Evolutionary conservation across 2,113 vertebrate species (phyloP).

Genomic region (Fregetta grallaria): DNA sequence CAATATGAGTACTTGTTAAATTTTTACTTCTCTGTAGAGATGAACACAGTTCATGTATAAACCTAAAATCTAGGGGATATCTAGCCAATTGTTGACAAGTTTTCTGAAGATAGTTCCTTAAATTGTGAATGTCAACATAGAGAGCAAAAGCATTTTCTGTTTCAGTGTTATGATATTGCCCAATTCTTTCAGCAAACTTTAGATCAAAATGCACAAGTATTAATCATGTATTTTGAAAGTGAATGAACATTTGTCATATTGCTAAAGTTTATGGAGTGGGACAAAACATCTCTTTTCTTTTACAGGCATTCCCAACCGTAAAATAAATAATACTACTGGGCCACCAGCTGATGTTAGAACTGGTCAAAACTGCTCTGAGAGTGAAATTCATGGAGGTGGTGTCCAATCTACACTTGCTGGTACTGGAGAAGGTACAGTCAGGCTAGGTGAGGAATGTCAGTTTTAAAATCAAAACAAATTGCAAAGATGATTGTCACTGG

Average conservation of each 20-base stretch:
- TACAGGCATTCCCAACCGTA: constrained; percentile 86
- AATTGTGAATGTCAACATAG: not conserved
- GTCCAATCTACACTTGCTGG: constrained; percentile 78
- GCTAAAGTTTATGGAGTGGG: not conserved
- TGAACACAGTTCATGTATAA: not conserved
- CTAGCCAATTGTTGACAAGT: not conserved
- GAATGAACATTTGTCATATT: not conserved
- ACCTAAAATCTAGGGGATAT: not conserved
- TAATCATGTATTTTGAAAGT: not conserved
- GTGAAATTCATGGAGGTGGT: constrained; percentile 70
- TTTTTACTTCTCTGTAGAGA: not conserved
- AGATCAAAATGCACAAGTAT: not conserved
- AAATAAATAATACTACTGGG: constrained; percentile 69
- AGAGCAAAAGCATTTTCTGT: not conserved
- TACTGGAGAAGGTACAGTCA: constrained; percentile 75
- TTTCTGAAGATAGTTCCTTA: not conserved
- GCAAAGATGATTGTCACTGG: not conserved
- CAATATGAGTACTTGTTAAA: not conserved
- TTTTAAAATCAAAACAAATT: not conserved
- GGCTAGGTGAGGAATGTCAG: constrained; percentile 76
- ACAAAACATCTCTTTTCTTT: not conserved
- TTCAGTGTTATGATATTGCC: not conserved
- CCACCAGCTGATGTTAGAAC: constrained; percentile 72
- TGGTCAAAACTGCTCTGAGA: constrained; percentile 77
- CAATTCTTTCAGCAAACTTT: not conserved